These are phyloP conservation scores for Heliothis peltigera DNA, from an alignment of 2,888 invertebrate species.

Conservation along the genomic window DNA sequence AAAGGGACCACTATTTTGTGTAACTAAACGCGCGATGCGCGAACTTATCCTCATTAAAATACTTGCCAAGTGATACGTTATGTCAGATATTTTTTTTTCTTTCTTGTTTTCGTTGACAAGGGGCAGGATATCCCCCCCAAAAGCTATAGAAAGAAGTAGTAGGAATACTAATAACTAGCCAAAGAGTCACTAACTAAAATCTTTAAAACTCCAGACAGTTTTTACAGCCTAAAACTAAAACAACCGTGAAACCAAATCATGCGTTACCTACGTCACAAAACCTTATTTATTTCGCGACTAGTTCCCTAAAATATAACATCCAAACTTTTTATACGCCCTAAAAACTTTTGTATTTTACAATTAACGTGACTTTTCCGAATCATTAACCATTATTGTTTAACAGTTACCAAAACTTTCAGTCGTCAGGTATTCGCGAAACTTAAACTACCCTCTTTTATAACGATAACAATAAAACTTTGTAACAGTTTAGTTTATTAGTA, in stretches of 20 bases:
- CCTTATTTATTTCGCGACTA: conserved; percentile 13
- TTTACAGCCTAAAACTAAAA: conserved; percentile 23
- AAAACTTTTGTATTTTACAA: conserved; percentile 52
- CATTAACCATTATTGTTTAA: conserved; percentile 55
- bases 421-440: conserved; percentile 41
- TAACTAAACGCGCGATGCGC: too few relatives aligned
- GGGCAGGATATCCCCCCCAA: too few relatives aligned
- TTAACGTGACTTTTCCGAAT: conserved; percentile 50
- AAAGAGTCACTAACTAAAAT: not conserved
- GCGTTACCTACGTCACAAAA: conserved; percentile 16
- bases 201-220: conserved; percentile 2
- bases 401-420: conserved; percentile 47
- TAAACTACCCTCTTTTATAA: conserved; percentile 51
- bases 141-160: not conserved
- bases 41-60: too few relatives aligned
- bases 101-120: too few relatives aligned
- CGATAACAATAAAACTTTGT: conserved; percentile 51
- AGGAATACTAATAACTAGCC: not conserved
- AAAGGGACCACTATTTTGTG: too few relatives aligned
- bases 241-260: not conserved
- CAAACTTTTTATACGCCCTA: conserved; percentile 52
- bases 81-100: too few relatives aligned
- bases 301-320: not conserved
- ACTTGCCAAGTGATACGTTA: too few relatives aligned
- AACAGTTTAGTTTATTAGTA: conserved; percentile 20